Conservation (phyloP, 2,113 vertebrate genomes). For the Daboia siamensis region DNA sequence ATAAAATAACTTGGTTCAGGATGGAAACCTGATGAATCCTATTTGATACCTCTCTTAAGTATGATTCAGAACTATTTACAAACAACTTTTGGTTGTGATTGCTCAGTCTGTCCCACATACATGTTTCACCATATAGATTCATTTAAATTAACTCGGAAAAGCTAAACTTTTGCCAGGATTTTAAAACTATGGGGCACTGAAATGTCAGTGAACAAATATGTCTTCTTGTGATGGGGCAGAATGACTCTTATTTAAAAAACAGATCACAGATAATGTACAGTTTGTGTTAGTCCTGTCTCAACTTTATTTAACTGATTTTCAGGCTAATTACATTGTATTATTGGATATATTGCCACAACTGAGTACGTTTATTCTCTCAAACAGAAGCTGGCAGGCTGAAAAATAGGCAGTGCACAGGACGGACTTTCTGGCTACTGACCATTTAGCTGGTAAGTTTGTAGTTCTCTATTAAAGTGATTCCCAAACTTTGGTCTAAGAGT, state of each 20-base stretch:
- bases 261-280: neutral
- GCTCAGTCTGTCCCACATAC: neutral
- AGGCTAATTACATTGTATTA: neutral
- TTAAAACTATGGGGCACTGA: neutral
- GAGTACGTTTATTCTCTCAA: neutral
- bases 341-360: neutral
- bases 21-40: neutral
- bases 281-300: neutral
- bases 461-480: neutral
- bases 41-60: neutral
- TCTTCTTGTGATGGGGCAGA: neutral
- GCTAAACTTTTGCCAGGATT: neutral
- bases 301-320: neutral
- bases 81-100: neutral
- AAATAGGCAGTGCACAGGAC: conserved; percentile 90
- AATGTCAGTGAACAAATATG: neutral
- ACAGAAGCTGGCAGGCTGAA: conserved; percentile 99
- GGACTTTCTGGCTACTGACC: conserved; percentile 99
- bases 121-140: neutral
- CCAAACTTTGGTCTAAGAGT: neutral
- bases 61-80: neutral
- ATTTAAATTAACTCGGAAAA: neutral
- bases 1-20: neutral
- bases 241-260: neutral
- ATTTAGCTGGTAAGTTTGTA: conserved; percentile 92